Evolutionary conservation across 2,113 vertebrate genomes (phyloP).

Genomic region (Bagarius yarrelli): DNA sequence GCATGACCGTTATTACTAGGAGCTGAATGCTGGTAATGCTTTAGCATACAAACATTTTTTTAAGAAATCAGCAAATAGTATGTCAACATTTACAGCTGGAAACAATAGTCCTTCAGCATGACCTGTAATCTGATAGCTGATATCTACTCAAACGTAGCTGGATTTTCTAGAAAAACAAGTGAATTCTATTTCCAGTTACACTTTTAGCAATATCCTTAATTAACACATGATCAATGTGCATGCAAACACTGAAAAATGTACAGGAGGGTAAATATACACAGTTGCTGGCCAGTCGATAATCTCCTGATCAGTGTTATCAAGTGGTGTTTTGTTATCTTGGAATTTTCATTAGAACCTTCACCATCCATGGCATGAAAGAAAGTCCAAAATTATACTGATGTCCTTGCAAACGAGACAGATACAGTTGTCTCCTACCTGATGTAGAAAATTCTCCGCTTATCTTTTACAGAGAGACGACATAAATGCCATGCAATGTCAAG

Average conservation of each 20-base stretch:
- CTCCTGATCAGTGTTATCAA: conserved; percentile 48
- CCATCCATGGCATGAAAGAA: conserved; percentile 45
- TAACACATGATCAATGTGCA: neutral
- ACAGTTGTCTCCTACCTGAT: conserved; percentile 22
- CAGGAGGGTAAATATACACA: neutral
- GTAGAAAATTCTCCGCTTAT: neutral
- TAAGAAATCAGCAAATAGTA: too few species aligned
- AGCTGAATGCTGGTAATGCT: too few species aligned
- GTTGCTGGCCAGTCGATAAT: neutral
- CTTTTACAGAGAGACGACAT: neutral
- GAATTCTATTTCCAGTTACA: too few species aligned
- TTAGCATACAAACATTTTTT: too few species aligned
- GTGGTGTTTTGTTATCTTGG: conserved; percentile 43
- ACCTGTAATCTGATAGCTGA: neutral
- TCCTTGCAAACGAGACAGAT: conserved; percentile 35
- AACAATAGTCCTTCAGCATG: neutral
- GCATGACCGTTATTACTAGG: too few species aligned
- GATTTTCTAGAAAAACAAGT: neutral
- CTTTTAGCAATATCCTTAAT: neutral
- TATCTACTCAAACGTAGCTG: neutral
- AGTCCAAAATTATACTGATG: conserved; percentile 42
- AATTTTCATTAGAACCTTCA: conserved; percentile 49
- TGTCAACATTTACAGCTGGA: neutral
- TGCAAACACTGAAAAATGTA: too few species aligned
- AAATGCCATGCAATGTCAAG: neutral